These are phyloP conservation scores for Halocynthia roretzi DNA, from an alignment of 23 tunicate species.

Conservation along the genomic window DNA sequence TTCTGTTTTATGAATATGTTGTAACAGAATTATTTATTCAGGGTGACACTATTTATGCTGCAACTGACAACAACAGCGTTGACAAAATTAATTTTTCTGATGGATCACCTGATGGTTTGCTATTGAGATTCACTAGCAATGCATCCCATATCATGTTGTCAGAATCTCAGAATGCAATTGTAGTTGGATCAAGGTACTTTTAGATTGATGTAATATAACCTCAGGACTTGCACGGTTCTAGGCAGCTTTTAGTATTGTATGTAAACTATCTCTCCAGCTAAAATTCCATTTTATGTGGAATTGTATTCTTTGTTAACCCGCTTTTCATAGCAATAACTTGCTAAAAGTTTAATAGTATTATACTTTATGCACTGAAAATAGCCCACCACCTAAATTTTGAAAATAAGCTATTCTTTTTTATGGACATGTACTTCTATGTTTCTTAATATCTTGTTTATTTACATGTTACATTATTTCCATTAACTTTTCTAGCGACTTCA, in stretches of 20 bases:
- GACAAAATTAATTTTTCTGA: slow-evolving; percentile 53
- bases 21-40: background rate
- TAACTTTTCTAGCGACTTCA: slow-evolving; percentile 69
- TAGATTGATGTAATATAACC: background rate
- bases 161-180: slow-evolving; percentile 57
- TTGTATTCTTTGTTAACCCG: too few relatives aligned
- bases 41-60: slow-evolving; percentile 56
- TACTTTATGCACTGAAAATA: too few relatives aligned
- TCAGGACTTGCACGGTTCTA: background rate
- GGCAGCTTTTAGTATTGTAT: background rate
- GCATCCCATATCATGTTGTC: slow-evolving; percentile 51
- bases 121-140: slow-evolving; percentile 76
- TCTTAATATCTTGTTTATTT: background rate
- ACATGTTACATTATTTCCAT: background rate
- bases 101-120: slow-evolving; percentile 52
- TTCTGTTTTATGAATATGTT: too few relatives aligned
- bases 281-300: too few relatives aligned
- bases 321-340: too few relatives aligned
- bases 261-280: too few relatives aligned
- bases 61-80: slow-evolving; percentile 57
- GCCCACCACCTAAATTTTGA: too few relatives aligned
- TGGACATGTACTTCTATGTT: too few relatives aligned
- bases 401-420: too few relatives aligned
- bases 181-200: slow-evolving; percentile 85
- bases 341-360: too few relatives aligned